Base-by-base conservation (phyloP, 2,888 invertebrate species). In the Euclidia mi region DNA sequence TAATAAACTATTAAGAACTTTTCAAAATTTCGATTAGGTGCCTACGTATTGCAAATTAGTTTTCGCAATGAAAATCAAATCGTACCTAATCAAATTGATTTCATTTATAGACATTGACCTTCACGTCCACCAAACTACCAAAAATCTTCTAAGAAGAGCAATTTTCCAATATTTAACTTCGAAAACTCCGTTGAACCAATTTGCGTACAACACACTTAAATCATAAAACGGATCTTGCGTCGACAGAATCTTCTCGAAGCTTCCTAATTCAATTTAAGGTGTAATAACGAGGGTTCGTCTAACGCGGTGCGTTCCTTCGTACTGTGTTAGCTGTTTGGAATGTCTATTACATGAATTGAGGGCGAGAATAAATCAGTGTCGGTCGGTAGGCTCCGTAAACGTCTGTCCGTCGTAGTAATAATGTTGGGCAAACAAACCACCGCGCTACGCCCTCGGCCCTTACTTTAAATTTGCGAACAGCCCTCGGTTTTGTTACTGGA, bases 321-420 rank as follows among this genome's bases (percentile, higher is more conserved):
- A 61, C 51, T 53, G 55, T 53, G 48, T 42, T 72, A 47, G 46
- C 64, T 52, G 48, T 59, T 71, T 56, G 62, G 65, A 68, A 49
- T 41, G 64, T 75, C 64, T 61, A 64, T 71, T 73, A 77, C 50
- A 57, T 53, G 70, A 75, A 78, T 69, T 58, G 60, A 44, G 69
- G 69, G 63, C 52, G 61, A 62, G 56, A 74, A 76, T 78, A 78
- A 78, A 80, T 81, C 76, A 71, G 64, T 52, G 68, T 65, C 65
- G n/a, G n/a, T n/a, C n/a, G 50, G 53, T 29, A 51, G 17, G 31
- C 56, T 32, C 46, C 40, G 34, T 25, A 25, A 25, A 52, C 43
- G 47, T 42, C 47, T 50, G 44, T 56, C 45, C 42, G 35, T 6
- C 32, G 7, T 7, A 43, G 40, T 47, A 49, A 52, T 56, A 53